Evolutionary conservation across 2,797 vertebrate genomes (phyloP).

Genomic region (Columba guinea): DNA sequence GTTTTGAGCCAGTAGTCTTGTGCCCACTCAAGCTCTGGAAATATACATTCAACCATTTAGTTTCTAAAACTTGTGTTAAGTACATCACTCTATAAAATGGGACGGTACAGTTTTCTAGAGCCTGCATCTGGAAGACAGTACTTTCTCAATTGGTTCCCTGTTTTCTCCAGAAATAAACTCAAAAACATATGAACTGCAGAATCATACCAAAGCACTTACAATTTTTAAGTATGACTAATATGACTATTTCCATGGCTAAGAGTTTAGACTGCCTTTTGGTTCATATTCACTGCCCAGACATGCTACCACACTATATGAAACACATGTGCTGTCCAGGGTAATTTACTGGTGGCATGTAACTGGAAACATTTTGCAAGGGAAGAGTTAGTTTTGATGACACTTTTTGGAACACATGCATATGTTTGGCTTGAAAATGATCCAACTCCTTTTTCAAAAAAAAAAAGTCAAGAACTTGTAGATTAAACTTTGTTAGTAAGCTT

Average conservation of each 20-base stretch:
- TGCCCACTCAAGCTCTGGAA: not conserved
- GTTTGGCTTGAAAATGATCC: not conserved
- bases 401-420: not conserved
- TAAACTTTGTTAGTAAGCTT: not conserved
- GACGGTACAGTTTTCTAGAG: not conserved
- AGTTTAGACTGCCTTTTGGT: not conserved
- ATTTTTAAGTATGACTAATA: not conserved
- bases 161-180: not conserved
- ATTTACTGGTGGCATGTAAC: slow-evolving; percentile 7
- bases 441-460: not conserved
- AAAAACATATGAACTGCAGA: not conserved
- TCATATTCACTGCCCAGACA: not conserved
- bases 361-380: slow-evolving; percentile 5
- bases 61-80: not conserved
- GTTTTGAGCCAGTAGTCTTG: not conserved
- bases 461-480: not conserved
- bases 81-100: not conserved
- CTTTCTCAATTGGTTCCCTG: not conserved
- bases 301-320: slow-evolving; percentile 9
- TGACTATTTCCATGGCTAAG: not conserved
- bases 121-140: not conserved
- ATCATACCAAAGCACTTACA: not conserved
- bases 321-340: slow-evolving; percentile 21
- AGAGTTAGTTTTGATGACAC: slow-evolving; percentile 1
- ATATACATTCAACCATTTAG: not conserved